These are phyloP conservation scores for Luscinia megarhynchos DNA, from an alignment of 2,797 vertebrate genomes.

Conservation along the genomic window DNA sequence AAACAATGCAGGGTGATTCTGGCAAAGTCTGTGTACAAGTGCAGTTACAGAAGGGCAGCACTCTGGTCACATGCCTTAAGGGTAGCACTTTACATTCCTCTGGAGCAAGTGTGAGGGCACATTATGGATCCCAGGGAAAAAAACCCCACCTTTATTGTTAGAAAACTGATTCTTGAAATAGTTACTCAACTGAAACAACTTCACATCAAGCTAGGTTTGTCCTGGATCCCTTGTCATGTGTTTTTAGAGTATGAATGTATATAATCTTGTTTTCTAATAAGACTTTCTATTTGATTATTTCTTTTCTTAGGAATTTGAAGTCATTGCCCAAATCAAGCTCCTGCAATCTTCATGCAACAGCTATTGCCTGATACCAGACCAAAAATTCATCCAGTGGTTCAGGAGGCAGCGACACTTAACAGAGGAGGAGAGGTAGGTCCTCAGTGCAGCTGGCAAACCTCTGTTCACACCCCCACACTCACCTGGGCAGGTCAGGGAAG, in stretches of 20 bases:
- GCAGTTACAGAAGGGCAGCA: not conserved
- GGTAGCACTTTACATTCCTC: not conserved
- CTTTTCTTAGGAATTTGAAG: constrained; percentile 89
- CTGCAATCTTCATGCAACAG: constrained; percentile 95
- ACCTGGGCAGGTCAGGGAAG: not conserved
- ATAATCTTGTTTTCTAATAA: not conserved
- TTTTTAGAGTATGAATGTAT: not conserved
- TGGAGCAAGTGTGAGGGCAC: not conserved
- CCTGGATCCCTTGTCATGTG: not conserved
- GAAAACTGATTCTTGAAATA: not conserved
- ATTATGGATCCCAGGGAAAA: not conserved
- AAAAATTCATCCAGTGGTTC: constrained; percentile 90
- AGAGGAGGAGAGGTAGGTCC: constrained; percentile 90
- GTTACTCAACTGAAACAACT: not conserved
- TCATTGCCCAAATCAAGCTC: constrained; percentile 95
- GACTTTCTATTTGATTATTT: not conserved
- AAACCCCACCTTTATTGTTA: not conserved
- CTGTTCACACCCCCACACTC: not conserved
- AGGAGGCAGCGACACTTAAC: constrained; percentile 83
- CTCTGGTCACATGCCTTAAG: not conserved
- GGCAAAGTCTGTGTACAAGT: not conserved
- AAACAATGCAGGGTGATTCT: not conserved
- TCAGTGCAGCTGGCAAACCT: not conserved
- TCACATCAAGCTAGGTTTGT: not conserved
- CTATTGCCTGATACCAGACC: constrained; percentile 87